Conservation (phyloP, 2,797 vertebrate genomes). For the Rhyacichthys aspro region DNA sequence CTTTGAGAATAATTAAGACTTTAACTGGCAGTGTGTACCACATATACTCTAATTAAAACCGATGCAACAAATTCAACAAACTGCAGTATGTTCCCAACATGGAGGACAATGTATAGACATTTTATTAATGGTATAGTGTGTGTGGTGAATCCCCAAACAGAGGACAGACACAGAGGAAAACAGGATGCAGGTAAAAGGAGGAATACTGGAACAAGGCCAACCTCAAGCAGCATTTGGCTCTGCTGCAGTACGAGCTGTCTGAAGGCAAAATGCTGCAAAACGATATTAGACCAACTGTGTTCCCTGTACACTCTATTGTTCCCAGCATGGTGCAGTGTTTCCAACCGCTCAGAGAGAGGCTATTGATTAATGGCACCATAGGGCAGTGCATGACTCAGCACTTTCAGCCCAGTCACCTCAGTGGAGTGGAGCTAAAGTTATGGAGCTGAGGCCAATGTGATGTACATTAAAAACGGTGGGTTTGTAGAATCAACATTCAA, state of each 20-base stretch:
- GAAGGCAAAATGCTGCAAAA: slow-evolving; percentile 7
- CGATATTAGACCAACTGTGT: neutral
- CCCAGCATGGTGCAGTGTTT: slow-evolving; percentile 32
- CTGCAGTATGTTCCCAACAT: neutral
- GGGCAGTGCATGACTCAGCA: slow-evolving; percentile 51
- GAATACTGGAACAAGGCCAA: neutral
- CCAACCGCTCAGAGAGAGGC: slow-evolving; percentile 8
- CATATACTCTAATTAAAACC: no score
- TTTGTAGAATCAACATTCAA: no score
- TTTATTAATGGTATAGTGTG: neutral
- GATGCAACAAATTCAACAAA: neutral
- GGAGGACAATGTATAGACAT: neutral
- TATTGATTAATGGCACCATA: slow-evolving; percentile 48
- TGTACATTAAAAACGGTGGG: no score
- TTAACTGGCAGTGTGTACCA: no score
- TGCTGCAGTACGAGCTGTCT: slow-evolving; percentile 3
- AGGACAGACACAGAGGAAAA: slow-evolving; percentile 1
- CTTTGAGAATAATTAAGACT: no score
- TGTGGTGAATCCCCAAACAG: neutral
- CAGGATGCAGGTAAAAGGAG: neutral
- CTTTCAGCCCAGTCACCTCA: slow-evolving; percentile 32
- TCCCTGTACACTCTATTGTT: slow-evolving; percentile 22
- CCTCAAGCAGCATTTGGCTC: neutral
- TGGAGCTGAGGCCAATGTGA: neutral
- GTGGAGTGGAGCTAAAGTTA: slow-evolving; percentile 10